phyloP scores from a whole-genome alignment of 2,888 invertebrate species.

The Phyllotreta striolata region DNA sequence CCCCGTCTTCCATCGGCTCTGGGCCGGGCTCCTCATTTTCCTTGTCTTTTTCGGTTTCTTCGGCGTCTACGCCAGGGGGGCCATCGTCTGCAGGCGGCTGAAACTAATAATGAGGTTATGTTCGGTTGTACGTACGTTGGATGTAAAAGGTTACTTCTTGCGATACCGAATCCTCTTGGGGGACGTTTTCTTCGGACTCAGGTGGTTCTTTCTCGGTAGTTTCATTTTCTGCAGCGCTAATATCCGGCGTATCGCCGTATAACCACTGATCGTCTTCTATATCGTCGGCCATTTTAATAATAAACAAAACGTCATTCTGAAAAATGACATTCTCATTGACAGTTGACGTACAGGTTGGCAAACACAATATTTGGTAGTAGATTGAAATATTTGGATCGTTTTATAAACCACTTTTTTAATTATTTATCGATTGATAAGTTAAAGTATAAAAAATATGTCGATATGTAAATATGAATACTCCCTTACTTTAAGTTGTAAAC shows the following conservation, averaged over 20 bases:
- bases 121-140: background rate
- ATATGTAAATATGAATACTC: no score
- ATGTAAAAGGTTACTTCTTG: conserved; percentile 18
- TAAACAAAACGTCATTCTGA: conserved; percentile 18
- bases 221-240: conserved; percentile 2
- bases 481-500: no score
- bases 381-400: no score
- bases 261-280: conserved; percentile 86
- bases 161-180: conserved; percentile 42
- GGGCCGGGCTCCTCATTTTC: conserved; percentile 59
- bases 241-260: conserved; percentile 74
- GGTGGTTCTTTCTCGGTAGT: conserved; percentile 58
- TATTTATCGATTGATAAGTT: no score
- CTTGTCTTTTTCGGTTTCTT: conserved; percentile 44
- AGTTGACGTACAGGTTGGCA: conserved; percentile 3
- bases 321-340: conserved; percentile 9
- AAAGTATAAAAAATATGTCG: no score
- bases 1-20: conserved; percentile 62
- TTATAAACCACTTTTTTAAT: no score
- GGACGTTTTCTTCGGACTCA: conserved; percentile 53
- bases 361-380: background rate
- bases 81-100: conserved; percentile 43
- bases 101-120: conserved; percentile 30
- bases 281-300: conserved; percentile 69
- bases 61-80: conserved; percentile 49